These are phyloP conservation scores for Scleropages formosus DNA, from an alignment of 2,797 vertebrate genomes.

Conservation along the genomic window DNA sequence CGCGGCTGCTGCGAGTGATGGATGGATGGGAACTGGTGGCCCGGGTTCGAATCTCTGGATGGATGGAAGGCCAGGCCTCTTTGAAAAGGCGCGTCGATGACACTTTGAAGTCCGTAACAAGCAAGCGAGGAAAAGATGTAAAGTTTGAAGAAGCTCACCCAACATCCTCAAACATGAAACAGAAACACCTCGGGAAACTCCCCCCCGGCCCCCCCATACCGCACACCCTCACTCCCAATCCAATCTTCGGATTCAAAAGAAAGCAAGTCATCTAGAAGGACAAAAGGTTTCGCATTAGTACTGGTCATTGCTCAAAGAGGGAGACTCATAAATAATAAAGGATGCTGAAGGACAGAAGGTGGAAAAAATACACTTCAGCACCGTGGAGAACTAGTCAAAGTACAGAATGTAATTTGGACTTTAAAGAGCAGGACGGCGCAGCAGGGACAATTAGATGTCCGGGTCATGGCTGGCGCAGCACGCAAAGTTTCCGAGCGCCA, in stretches of 20 bases:
- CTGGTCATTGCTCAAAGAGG: constrained; percentile 99
- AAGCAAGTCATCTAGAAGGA: constrained; percentile 95
- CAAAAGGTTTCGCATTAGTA: constrained; percentile 99
- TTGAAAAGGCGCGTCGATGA: constrained; percentile 1
- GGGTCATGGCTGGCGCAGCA: constrained; percentile 66
- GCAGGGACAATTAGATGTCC: constrained; percentile 42
- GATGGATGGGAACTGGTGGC: not conserved
- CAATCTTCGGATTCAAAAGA: constrained; percentile 92
- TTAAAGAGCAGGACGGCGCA: constrained; percentile 41
- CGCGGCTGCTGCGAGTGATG: too few relatives aligned
- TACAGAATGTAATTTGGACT: constrained; percentile 93
- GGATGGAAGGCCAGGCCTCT: not conserved
- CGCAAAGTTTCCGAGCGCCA: too few relatives aligned
- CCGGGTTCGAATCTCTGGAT: not conserved
- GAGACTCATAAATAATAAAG: constrained; percentile 99
- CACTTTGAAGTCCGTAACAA: constrained; percentile 37
- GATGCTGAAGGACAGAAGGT: constrained; percentile 81
- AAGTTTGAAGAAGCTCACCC: constrained; percentile 71
- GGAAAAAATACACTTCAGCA: constrained; percentile 80
- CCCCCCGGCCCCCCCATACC: not conserved
- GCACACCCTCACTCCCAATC: constrained; percentile 45
- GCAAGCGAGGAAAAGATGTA: constrained; percentile 33
- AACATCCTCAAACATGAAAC: constrained; percentile 77
- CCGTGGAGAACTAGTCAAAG: constrained; percentile 88
- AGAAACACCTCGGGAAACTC: constrained; percentile 65